Percentiles rank a stretch among this genome's conserved stretches.
phyloP scores from a whole-genome alignment of 2,113 vertebrate genomes.

The Cisticola juncidis region DNA sequence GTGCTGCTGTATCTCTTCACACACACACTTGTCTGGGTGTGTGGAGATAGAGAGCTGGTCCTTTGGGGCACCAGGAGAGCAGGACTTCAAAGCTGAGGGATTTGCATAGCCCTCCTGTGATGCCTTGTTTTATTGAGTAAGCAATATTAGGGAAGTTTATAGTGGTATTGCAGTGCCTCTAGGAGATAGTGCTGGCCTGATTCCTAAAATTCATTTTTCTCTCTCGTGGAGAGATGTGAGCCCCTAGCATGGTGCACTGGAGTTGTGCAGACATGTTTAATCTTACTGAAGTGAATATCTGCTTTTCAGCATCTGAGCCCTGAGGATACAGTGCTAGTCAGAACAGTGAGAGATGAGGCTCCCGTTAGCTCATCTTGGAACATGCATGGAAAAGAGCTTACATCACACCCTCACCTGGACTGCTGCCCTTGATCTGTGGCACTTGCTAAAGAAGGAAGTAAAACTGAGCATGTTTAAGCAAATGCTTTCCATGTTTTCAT shows the following conservation, averaged over 20 bases:
- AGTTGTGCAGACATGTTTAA: background rate
- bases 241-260: background rate
- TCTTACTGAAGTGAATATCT: background rate
- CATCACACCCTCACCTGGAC: slow-evolving; percentile 55
- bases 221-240: background rate
- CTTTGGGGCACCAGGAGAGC: background rate
- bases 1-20: background rate
- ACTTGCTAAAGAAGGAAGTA: slow-evolving; percentile 45
- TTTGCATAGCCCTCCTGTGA: slow-evolving; percentile 14
- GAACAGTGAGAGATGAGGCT: background rate
- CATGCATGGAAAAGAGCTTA: slow-evolving; percentile 16
- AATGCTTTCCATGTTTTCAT: slow-evolving; percentile 48
- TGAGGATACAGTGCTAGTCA: background rate
- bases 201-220: background rate
- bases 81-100: background rate
- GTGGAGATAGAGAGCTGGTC: background rate
- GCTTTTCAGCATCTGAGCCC: slow-evolving; percentile 7
- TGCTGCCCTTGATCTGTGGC: slow-evolving; percentile 11
- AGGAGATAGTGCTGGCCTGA: background rate
- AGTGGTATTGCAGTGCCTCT: background rate
- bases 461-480: slow-evolving; percentile 33
- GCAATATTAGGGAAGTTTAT: background rate
- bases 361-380: slow-evolving; percentile 15
- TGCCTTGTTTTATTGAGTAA: background rate
- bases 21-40: background rate